Base-by-base conservation (phyloP, 2,113 vertebrate species). In the Scytalopus superciliaris region DNA sequence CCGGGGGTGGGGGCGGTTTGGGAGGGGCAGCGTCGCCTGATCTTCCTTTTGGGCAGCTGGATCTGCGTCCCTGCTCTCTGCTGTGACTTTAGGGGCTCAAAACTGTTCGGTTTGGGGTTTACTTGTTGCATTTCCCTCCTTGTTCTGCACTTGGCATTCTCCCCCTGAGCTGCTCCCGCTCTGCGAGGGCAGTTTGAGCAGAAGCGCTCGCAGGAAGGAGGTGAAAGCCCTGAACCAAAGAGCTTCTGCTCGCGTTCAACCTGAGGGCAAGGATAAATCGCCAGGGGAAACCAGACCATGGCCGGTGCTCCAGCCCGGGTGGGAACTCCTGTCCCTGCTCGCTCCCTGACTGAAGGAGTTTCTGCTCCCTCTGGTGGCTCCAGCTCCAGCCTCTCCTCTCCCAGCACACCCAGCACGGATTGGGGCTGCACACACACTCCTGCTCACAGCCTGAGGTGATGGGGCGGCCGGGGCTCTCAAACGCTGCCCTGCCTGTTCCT, bases 281-380 rank as follows among this genome's bases (percentile, higher is more conserved):
- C 42, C 30, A 4, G 0, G 2, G 52, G 52, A 74, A 80, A 50
- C 7, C 79, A 42, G 44, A 87, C 59, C 55, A 69, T 45, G 24
- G 19, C 31, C 3, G 2, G 44, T 17, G 27, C 44, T 19, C 53
- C 75, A 74, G 35, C 19, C 8, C 3, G 0, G 2, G 12, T 17
- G 21, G 68, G 37, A 56, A 39, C 77, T 63, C 31, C 50, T 76
- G 33, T 76, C n/a, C 31, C 10, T 2, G 3, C 80, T 42, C 17
- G 0, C 50, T 89, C 44, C 55, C 45, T 27, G 28, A 49, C 66
- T 49, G 53, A 55, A 95, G 93, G 96, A 95, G 86, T 93, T 90
- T 90, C 92, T 96, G 90, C 96, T 93, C 96, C 96, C 96, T 94
- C 96, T 96, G 66, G 83, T 94, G 96, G 96, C 69, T 93, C 47